Percentiles rank a stretch among this genome's conserved stretches.
phyloP scores from a whole-genome alignment of 2,888 invertebrate genomes.

The Strigamia transsilvanica region DNA sequence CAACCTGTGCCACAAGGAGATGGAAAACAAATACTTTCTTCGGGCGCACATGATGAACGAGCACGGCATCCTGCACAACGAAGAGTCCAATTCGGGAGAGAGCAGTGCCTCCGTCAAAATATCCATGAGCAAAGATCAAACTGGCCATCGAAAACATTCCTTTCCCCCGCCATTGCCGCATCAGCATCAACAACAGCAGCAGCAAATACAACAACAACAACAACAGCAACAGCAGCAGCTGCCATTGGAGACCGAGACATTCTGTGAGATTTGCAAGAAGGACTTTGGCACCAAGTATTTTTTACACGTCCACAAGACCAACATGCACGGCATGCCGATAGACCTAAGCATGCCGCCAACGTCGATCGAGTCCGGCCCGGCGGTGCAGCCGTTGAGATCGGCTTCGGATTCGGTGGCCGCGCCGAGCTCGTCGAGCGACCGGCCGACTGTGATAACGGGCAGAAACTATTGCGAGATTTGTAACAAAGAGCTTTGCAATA shows the following conservation, averaged over 20 bases:
- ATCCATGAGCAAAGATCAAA: conserved; percentile 57
- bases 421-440: conserved; percentile 16
- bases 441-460: conserved; percentile 58
- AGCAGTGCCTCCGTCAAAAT: conserved; percentile 53
- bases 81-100: conserved; percentile 61
- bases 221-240: conserved; percentile 27
- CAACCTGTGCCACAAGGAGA: conserved; percentile 75
- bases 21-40: conserved; percentile 76
- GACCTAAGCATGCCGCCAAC: conserved; percentile 51
- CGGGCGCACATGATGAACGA: conserved; percentile 75
- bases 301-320: conserved; percentile 74
- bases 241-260: conserved; percentile 59
- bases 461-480: conserved; percentile 94
- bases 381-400: conserved; percentile 32
- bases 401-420: conserved; percentile 48
- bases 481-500: conserved; percentile 98
- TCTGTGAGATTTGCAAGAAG: conserved; percentile 71
- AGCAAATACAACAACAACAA: neutral
- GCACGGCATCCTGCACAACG: conserved; percentile 70
- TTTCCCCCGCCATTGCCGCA: neutral
- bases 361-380: neutral
- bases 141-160: conserved; percentile 56
- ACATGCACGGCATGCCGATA: conserved; percentile 70
- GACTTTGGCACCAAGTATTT: conserved; percentile 72
- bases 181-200: neutral